A percentile compares a stretch with the other conserved stretches of the same genome.
Evolutionary conservation across 2,113 vertebrate genomes (phyloP).

Genomic region (Hippocampus mohnikei): DNA sequence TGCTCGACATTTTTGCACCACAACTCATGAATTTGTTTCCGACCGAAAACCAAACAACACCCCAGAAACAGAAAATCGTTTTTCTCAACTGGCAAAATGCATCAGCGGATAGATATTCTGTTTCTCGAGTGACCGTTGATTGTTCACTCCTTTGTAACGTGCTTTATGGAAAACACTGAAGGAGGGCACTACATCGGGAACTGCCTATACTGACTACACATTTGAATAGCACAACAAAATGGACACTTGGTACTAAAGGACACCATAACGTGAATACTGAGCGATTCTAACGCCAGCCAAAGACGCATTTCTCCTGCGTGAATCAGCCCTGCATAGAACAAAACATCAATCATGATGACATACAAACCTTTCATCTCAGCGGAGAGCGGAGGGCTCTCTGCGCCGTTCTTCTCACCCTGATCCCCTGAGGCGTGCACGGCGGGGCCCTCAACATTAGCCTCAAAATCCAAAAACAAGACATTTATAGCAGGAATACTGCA

Average conservation of each 20-base stretch:
- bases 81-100: background rate
- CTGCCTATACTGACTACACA: background rate
- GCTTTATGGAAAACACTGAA: background rate
- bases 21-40: background rate
- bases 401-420: constrained; percentile 79
- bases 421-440: constrained; percentile 65
- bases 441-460: constrained; percentile 64
- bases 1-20: background rate
- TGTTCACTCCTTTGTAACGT: background rate
- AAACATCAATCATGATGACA: constrained; percentile 12
- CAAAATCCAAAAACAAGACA: constrained; percentile 37
- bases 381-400: constrained; percentile 70
- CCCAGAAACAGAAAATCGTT: background rate
- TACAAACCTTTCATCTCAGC: constrained; percentile 69
- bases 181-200: background rate
- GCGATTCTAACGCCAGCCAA: background rate
- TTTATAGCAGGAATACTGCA: constrained; percentile 16
- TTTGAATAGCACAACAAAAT: background rate
- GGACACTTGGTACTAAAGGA: background rate
- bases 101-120: background rate
- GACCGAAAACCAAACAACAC: background rate
- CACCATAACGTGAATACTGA: background rate
- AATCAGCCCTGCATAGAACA: constrained; percentile 10
- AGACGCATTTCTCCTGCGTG: background rate
- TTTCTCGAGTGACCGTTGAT: background rate